A percentile compares a stretch with the other conserved stretches of the same genome.
These are phyloP conservation scores for Hippocampus barbouri DNA, from an alignment of 2,113 vertebrate species.

Conservation along the genomic window DNA sequence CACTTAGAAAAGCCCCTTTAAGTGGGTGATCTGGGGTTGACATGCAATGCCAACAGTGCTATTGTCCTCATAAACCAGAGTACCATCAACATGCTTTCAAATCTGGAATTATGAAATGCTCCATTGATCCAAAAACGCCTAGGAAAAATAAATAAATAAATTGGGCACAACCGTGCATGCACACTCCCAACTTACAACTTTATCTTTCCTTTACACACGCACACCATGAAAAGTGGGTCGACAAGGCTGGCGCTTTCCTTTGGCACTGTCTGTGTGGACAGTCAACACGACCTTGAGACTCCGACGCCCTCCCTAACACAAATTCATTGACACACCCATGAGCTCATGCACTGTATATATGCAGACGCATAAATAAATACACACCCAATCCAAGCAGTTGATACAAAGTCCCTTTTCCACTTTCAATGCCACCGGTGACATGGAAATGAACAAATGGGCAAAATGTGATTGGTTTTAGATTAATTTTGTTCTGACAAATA, in stretches of 20 bases:
- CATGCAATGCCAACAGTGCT: not conserved
- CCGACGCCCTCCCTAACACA: conserved; percentile 24
- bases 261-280: conserved; percentile 59
- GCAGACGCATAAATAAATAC: conserved; percentile 27
- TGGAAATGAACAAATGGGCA: too few species aligned
- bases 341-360: conserved; percentile 33
- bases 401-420: conserved; percentile 8
- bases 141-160: too few species aligned
- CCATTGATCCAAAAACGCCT: not conserved
- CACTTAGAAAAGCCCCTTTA: too few species aligned
- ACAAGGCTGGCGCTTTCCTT: conserved; percentile 55
- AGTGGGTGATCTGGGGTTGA: not conserved
- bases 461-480: too few species aligned
- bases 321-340: conserved; percentile 49
- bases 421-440: not conserved
- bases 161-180: conserved; percentile 50
- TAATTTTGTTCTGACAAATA: too few species aligned
- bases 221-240: conserved; percentile 49
- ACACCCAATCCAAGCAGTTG: conserved; percentile 19
- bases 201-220: conserved; percentile 8
- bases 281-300: conserved; percentile 67
- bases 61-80: not conserved
- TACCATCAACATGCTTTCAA: not conserved
- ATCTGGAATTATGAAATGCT: not conserved
- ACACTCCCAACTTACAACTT: conserved; percentile 43